phyloP scores from a whole-genome alignment of 1,140 invertebrate genomes.

The Cherax destructor region DNA sequence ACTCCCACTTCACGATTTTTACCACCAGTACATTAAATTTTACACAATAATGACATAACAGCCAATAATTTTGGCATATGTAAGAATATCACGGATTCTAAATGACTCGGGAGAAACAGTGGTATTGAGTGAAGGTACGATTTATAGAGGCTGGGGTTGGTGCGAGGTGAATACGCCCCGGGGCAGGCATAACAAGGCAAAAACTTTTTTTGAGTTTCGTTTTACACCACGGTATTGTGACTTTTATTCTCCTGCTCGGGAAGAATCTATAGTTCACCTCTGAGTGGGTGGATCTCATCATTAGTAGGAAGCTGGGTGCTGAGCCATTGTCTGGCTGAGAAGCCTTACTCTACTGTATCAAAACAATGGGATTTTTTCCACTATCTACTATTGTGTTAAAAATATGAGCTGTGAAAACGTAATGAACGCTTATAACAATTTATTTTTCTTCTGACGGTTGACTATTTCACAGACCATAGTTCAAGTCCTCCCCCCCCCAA shows the following conservation, averaged over 20 bases:
- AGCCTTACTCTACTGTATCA: background rate
- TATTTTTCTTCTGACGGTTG: no score
- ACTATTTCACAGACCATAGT: no score
- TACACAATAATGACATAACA: background rate
- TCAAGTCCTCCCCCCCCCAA: no score
- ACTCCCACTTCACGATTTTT: background rate
- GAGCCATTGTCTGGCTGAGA: background rate
- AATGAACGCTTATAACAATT: no score
- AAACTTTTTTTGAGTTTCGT: background rate
- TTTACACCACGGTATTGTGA: background rate
- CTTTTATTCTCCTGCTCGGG: background rate
- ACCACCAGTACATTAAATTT: no score
- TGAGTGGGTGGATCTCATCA: background rate
- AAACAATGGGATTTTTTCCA: background rate
- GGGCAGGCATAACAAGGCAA: background rate
- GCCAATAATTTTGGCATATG: background rate
- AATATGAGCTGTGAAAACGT: no score
- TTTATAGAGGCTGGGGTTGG: background rate
- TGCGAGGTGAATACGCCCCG: background rate
- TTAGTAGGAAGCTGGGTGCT: background rate
- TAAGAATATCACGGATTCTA: background rate
- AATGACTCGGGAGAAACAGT: background rate
- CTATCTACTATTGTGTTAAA: no score
- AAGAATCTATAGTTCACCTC: conserved; percentile 1
- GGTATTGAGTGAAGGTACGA: background rate